phyloP scores from a whole-genome alignment of 1,140 invertebrate species.

The Drosophila kurseongensis region DNA sequence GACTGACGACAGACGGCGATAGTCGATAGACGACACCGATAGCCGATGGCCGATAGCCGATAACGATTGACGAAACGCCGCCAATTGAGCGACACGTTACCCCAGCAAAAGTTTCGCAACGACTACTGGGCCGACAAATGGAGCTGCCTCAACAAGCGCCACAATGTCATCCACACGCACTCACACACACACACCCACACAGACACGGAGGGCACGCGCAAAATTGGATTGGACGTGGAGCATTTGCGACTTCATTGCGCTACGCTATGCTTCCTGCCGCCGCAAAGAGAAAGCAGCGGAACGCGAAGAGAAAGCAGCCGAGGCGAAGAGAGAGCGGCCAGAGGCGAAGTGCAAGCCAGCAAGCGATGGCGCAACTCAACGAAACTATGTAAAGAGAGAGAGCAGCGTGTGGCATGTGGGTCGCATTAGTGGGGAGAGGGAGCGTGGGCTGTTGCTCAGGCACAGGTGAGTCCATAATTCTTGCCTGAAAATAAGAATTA shows the following conservation, averaged over 20 bases:
- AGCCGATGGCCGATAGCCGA: constrained; percentile 15
- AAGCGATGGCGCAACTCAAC: constrained; percentile 70
- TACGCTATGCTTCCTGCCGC: constrained; percentile 59
- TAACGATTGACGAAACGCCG: constrained; percentile 53
- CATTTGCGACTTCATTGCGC: constrained; percentile 73
- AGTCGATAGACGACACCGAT: constrained; percentile 26
- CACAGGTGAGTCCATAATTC: constrained; percentile 50
- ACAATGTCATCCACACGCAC: constrained; percentile 69
- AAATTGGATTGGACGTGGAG: constrained; percentile 48
- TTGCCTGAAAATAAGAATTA: background rate
- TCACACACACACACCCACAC: constrained; percentile 15
- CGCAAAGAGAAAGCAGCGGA: constrained; percentile 12
- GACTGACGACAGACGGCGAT: too few species aligned
- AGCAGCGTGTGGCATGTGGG: constrained; percentile 46
- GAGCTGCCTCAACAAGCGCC: constrained; percentile 71
- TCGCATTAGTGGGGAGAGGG: constrained; percentile 14
- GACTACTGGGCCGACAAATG: constrained; percentile 73
- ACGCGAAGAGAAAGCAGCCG: constrained; percentile 22
- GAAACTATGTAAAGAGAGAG: constrained; percentile 53
- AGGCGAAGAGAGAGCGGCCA: constrained; percentile 14
- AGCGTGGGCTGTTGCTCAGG: constrained; percentile 23
- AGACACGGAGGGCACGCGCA: too few species aligned
- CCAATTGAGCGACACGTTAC: constrained; percentile 74
- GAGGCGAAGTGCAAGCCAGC: constrained; percentile 5
- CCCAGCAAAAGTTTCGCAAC: constrained; percentile 80